A percentile compares a stretch with the other conserved stretches of the same genome.
These are phyloP conservation scores for Arrhamphus sclerolepis DNA, from an alignment of 2,797 vertebrate species.

Conservation along the genomic window DNA sequence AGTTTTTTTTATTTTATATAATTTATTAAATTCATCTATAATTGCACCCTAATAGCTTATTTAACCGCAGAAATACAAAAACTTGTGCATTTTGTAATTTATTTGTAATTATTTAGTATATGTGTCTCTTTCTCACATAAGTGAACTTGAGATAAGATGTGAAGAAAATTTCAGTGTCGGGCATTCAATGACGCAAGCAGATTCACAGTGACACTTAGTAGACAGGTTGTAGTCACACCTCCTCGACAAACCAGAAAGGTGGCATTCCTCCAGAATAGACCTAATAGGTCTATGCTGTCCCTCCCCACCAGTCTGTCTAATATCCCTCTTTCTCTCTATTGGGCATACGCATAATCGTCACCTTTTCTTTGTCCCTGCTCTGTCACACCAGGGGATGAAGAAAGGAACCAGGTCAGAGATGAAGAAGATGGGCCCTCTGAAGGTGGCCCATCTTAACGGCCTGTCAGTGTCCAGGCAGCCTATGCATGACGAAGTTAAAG, in stretches of 20 bases:
- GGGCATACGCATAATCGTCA: not conserved
- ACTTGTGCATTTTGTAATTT: too few species aligned
- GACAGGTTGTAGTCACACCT: constrained; percentile 48
- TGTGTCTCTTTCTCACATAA: constrained; percentile 2
- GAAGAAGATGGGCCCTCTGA: constrained; percentile 93
- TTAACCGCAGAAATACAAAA: too few species aligned
- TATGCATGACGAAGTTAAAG: constrained; percentile 84
- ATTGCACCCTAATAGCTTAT: too few species aligned
- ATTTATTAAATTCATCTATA: too few species aligned
- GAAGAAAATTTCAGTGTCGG: constrained; percentile 25
- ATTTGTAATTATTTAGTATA: not conserved
- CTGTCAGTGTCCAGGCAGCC: constrained; percentile 88
- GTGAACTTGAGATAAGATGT: not conserved
- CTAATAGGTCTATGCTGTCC: constrained; percentile 12
- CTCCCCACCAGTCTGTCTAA: constrained; percentile 2
- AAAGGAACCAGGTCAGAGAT: constrained; percentile 86
- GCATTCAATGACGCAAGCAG: constrained; percentile 12
- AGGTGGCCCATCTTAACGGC: constrained; percentile 91
- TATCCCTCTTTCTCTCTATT: not conserved
- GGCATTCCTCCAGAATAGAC: constrained; percentile 46
- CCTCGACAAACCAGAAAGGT: constrained; percentile 50
- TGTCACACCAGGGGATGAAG: constrained; percentile 88
- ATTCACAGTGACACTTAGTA: not conserved
- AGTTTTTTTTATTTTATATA: too few species aligned
- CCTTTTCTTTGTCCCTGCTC: constrained; percentile 5